These are phyloP conservation scores for Leptinotarsa undecemlineata DNA, from an alignment of 1,140 invertebrate genomes.

Conservation along the genomic window DNA sequence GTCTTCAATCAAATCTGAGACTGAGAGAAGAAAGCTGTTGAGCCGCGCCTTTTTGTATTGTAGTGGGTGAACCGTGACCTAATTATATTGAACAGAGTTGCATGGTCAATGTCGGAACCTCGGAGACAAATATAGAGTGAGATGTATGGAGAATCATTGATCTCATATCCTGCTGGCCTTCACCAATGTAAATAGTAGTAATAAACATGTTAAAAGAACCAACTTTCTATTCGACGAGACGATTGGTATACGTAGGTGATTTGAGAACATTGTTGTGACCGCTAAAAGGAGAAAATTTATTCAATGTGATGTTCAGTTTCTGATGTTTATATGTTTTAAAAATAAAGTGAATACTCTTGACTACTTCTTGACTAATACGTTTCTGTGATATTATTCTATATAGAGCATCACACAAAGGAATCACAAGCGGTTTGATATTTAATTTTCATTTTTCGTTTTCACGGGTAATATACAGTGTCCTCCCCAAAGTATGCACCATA, in stretches of 20 bases:
- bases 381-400: too few species aligned
- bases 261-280: too few species aligned
- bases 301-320: too few species aligned
- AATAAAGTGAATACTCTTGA: too few species aligned
- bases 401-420: too few species aligned
- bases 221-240: background rate
- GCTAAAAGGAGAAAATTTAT: too few species aligned
- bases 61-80: conserved; percentile 14
- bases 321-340: too few species aligned
- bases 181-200: background rate
- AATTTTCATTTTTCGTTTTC: too few species aligned
- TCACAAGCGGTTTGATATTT: too few species aligned
- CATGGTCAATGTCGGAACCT: conserved; percentile 17
- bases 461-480: too few species aligned
- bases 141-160: background rate
- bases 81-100: conserved; percentile 11
- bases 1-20: background rate
- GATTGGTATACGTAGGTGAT: background rate
- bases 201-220: background rate
- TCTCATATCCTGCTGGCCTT: conserved; percentile 7
- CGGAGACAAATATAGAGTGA: background rate
- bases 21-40: background rate
- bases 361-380: too few species aligned
- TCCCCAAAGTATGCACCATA: too few species aligned
- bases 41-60: background rate